Evolutionary conservation across 2,113 vertebrate genomes (phyloP).

Genomic region (Forbesichthys agassizii): DNA sequence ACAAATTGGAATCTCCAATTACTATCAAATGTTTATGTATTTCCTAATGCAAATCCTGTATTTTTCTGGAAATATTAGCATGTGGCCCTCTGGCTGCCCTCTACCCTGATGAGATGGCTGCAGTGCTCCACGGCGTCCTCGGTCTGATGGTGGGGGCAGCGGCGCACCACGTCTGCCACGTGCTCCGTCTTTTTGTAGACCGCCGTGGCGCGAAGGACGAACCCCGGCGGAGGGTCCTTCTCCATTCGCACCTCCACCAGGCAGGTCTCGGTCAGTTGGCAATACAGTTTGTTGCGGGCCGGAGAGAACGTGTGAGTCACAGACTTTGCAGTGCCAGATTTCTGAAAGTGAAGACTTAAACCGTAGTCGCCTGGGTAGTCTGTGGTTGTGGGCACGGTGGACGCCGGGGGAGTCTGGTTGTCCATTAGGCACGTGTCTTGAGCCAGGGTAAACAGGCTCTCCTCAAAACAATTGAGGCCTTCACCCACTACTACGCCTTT

Average conservation of each 20-base stretch:
- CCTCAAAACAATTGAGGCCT: neutral
- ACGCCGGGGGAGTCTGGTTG: slow-evolving; percentile 42
- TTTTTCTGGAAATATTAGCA: too few species aligned
- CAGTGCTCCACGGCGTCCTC: slow-evolving; percentile 66
- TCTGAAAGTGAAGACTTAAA: slow-evolving; percentile 78
- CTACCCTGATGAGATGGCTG: slow-evolving; percentile 84
- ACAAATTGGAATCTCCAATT: too few species aligned
- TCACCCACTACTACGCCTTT: accelerated
- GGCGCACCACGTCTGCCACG: slow-evolving; percentile 80
- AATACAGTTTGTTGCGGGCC: slow-evolving; percentile 82
- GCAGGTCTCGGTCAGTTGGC: slow-evolving; percentile 83
- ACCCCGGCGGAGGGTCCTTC: slow-evolving; percentile 63
- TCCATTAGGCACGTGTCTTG: neutral
- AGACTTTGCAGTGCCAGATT: slow-evolving; percentile 82
- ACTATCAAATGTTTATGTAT: too few species aligned
- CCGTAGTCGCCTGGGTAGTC: slow-evolving; percentile 70
- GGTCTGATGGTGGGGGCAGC: slow-evolving; percentile 87
- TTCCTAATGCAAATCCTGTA: too few species aligned
- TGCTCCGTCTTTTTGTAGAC: slow-evolving; percentile 87
- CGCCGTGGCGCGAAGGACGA: slow-evolving; percentile 77
- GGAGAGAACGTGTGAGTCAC: slow-evolving; percentile 83
- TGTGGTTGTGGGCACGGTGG: slow-evolving; percentile 73
- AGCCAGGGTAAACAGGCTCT: slow-evolving; percentile 1
- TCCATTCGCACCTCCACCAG: slow-evolving; percentile 74
- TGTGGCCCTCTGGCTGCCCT: slow-evolving; percentile 76